Conservation (phyloP, 2,113 vertebrate species). For the Mola mola region DNA sequence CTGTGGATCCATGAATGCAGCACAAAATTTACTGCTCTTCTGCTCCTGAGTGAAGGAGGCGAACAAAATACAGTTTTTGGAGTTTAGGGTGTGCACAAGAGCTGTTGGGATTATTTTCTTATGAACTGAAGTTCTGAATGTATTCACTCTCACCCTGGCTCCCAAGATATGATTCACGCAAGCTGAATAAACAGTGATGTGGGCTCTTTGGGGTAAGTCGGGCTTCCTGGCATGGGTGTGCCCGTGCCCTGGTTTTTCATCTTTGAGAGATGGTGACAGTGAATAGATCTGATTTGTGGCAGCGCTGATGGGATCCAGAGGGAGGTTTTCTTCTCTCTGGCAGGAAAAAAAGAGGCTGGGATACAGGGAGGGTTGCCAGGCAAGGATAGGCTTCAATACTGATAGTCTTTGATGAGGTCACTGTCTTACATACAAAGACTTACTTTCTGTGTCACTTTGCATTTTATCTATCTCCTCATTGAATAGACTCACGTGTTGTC, state of each 20-base stretch:
- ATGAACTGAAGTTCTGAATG: constrained; percentile 46
- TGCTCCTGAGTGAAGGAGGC: constrained; percentile 21
- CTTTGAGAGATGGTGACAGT: constrained; percentile 61
- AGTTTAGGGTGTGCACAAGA: not conserved
- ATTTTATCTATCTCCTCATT: constrained; percentile 11
- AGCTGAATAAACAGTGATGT: constrained; percentile 81
- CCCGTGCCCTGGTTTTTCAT: constrained; percentile 61
- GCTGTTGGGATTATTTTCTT: constrained; percentile 27
- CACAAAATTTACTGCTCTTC: constrained; percentile 41
- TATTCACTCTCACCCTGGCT: constrained; percentile 50
- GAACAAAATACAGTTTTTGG: constrained; percentile 17
- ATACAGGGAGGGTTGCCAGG: constrained; percentile 58
- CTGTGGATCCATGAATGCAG: constrained; percentile 24
- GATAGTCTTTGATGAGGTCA: constrained; percentile 49
- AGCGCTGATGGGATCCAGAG: constrained; percentile 34
- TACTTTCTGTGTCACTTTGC: too few species aligned
- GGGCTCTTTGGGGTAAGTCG: constrained; percentile 65
- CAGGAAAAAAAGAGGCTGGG: constrained; percentile 41
- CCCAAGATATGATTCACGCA: constrained; percentile 75
- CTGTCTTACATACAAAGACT: constrained; percentile 32
- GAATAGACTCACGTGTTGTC: constrained; percentile 13
- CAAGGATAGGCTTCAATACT: constrained; percentile 36
- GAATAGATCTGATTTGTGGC: constrained; percentile 65
- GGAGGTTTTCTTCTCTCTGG: constrained; percentile 40
- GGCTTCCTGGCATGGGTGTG: constrained; percentile 73